phyloP scores from a whole-genome alignment of 2,113 vertebrate species.

The Scalopus aquaticus region DNA sequence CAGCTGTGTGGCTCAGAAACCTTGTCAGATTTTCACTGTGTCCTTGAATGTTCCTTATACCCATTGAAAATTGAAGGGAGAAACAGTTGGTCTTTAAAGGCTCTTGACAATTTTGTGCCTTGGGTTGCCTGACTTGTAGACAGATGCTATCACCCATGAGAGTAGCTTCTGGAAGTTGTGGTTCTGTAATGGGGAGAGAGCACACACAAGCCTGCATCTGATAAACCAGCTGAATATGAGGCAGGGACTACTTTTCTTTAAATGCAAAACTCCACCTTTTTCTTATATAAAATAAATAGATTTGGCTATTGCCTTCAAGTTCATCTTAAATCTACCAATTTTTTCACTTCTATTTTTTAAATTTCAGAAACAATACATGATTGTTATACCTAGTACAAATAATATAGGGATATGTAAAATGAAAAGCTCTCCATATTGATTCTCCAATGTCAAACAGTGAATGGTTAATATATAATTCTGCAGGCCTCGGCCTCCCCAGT shows the following conservation, averaged over 20 bases:
- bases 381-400: not conserved
- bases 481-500: not conserved
- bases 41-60: not conserved
- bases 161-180: not conserved
- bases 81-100: not conserved
- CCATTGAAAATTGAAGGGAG: not conserved
- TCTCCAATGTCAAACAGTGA: not conserved
- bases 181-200: not conserved
- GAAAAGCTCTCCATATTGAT: not conserved
- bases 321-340: not conserved
- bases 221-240: not conserved
- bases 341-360: not conserved
- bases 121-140: not conserved
- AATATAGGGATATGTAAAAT: not conserved
- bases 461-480: not conserved
- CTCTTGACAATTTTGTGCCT: not conserved
- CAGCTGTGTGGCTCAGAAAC: not conserved
- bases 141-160: not conserved
- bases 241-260: not conserved
- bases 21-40: not conserved
- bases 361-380: not conserved
- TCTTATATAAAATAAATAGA: not conserved
- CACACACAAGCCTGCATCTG: not conserved
- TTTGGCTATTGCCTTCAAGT: constrained; percentile 8
- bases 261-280: not conserved